Base-by-base conservation (phyloP, 2,113 vertebrate species). In the Beaufortia kweichowensis region DNA sequence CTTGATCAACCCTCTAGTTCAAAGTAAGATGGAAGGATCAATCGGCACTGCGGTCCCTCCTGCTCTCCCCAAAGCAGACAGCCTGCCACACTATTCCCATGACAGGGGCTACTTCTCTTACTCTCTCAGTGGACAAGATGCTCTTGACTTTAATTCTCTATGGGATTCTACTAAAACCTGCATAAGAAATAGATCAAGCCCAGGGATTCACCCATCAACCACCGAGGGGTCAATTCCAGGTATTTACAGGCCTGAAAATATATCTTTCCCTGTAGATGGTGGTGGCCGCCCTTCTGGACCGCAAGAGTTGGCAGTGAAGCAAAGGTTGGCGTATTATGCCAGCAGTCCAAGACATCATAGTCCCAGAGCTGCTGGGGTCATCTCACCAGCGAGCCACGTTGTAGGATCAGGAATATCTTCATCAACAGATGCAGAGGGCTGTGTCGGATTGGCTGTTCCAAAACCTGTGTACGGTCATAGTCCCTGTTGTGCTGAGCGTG, bases 401-500 rank as follows among this genome's bases (percentile, higher is more conserved):
- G 82, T 75, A 75, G 68, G 50, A 6, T 78, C 84, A 23, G 74
- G 53, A 0, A 21, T 78, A 21, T 81, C 86, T 14, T 53, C 41
- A 84, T 39, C 41, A 12, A 61, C 85, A 0, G 72, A 57, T 64
- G 48, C 90, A 0, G 83, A 86, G 23, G 84, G 62, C 67, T 82
- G 88, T n/a, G 76, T 86, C 21, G 85, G 88, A 3, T 57, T 98
- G 65, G 92, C 93, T 0, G 84, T 94, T 6, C 97, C 96, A 62
- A 95, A 88, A 64, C 94, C 96, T 0, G 66, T 98, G 61, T 99
- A 98, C 2, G 84, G 91, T 71, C 91, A 86, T 29, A 93, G 87
- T 0, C 72, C 89, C 3, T 94, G 92, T 82, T 94, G 91, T 19
- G 3, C 85, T 43, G 88, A 94, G 4, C 43, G 85, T 63, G 85